A percentile compares a stretch with the other conserved stretches of the same genome.
phyloP scores from a whole-genome alignment of 2,113 vertebrate species.

The Ahaetulla prasina region DNA sequence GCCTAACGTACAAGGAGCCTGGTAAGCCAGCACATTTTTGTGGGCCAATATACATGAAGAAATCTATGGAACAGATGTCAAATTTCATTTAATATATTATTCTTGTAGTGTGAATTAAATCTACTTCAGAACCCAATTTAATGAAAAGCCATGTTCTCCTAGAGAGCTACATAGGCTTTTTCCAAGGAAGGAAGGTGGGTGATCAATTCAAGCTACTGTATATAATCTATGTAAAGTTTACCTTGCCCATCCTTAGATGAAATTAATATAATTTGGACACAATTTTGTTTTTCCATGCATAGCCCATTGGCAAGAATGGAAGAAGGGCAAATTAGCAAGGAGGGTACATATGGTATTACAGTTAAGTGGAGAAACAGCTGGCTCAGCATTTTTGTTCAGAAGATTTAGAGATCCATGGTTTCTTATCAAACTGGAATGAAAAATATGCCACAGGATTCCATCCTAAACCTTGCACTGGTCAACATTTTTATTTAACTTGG shows the following conservation, averaged over 20 bases:
- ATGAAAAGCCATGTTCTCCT: background rate
- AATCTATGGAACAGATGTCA: conserved; percentile 32
- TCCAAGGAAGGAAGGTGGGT: background rate
- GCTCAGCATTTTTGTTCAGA: background rate
- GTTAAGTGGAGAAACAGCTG: background rate
- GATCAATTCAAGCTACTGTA: background rate
- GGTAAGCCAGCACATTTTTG: conserved; percentile 8
- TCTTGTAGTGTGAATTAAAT: conserved; percentile 20
- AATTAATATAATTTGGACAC: background rate
- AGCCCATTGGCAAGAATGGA: background rate
- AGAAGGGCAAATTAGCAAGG: background rate
- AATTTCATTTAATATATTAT: conserved; percentile 8
- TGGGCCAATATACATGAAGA: conserved; percentile 7
- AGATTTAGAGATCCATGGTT: background rate
- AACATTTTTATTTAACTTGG: background rate
- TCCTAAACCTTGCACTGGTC: background rate
- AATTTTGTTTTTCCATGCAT: background rate
- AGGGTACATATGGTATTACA: background rate
- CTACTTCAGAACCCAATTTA: conserved; percentile 9
- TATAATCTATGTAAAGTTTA: background rate
- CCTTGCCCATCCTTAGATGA: background rate
- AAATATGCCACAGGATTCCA: background rate
- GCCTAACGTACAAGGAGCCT: background rate
- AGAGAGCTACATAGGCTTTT: background rate
- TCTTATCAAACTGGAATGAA: background rate